Conservation (phyloP, 2,113 vertebrate species). For the Apteryx mantelli region DNA sequence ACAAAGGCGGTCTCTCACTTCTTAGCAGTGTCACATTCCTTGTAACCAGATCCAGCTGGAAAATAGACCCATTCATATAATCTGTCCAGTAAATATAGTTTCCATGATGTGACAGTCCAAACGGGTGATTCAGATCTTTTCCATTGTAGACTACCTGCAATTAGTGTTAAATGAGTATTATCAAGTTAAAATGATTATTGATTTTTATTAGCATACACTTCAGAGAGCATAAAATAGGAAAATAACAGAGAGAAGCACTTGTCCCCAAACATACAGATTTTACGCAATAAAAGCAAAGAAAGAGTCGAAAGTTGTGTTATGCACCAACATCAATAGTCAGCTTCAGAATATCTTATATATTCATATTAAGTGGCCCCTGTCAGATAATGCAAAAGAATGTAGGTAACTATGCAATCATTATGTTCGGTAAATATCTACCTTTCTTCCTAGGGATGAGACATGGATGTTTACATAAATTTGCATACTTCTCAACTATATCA, state of each 20-base stretch:
- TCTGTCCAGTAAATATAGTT: constrained; percentile 97
- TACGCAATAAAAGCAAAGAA: background rate
- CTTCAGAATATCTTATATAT: background rate
- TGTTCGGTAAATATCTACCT: background rate
- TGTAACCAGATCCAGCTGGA: constrained; percentile 90
- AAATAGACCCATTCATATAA: constrained; percentile 98
- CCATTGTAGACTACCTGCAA: constrained; percentile 93
- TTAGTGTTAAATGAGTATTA: constrained; percentile 5
- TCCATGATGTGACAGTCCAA: constrained; percentile 92
- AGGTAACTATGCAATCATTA: background rate
- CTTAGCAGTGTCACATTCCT: constrained; percentile 89
- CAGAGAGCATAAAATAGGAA: background rate
- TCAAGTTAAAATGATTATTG: background rate
- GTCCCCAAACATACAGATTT: background rate
- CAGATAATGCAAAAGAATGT: background rate
- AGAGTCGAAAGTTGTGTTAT: background rate
- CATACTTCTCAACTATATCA: background rate
- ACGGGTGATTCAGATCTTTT: constrained; percentile 96
- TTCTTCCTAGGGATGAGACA: background rate
- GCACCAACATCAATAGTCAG: background rate
- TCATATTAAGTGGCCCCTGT: background rate
- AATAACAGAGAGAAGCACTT: background rate
- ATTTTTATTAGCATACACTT: background rate
- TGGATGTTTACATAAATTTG: background rate
- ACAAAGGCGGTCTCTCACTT: constrained; percentile 92